Conservation (phyloP, 2,797 vertebrate genomes). For the Sardinella longiceps region DNA sequence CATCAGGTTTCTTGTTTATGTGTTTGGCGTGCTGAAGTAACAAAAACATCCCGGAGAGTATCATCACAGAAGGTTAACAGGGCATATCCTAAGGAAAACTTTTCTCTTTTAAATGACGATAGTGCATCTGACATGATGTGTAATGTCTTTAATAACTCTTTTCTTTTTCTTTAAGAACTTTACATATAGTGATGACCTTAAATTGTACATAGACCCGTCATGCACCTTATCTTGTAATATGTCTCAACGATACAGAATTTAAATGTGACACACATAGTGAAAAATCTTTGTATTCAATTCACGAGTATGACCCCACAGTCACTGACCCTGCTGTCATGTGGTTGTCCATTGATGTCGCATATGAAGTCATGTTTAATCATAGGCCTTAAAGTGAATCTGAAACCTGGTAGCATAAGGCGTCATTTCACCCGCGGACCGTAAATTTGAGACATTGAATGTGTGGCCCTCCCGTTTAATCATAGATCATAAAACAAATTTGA, state of each 20-base stretch:
- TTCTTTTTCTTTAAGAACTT: not conserved
- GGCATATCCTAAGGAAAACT: not conserved
- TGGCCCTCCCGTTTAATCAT: constrained; percentile 20
- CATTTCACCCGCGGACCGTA: not conserved
- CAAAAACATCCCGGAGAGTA: not conserved
- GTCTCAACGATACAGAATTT: not conserved
- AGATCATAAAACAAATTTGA: constrained; percentile 25
- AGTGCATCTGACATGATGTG: not conserved
- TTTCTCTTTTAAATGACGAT: not conserved
- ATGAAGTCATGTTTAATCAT: constrained; percentile 19
- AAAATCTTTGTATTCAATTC: not conserved
- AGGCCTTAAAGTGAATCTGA: constrained; percentile 21
- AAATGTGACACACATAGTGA: not conserved
- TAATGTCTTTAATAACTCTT: not conserved
- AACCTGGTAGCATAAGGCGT: not conserved
- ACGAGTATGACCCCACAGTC: not conserved
- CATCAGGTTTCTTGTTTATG: not conserved
- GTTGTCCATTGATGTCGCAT: constrained; percentile 11
- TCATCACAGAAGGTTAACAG: not conserved
- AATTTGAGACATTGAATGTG: constrained; percentile 21
- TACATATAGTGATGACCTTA: not conserved
- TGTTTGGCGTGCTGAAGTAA: not conserved
- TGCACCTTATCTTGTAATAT: not conserved
- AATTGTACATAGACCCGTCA: not conserved
- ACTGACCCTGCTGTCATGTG: constrained; percentile 15